Percentiles rank a stretch among this genome's conserved stretches.
phyloP scores from a whole-genome alignment of 2,113 vertebrate species.

The rabbit (Oryctolagus cuniculus) region mOryCun1.1 NC_091432.1:146604501-146605000 shows the following conservation, averaged over 20 bases:
- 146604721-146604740: background rate
- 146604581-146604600: slow-evolving; percentile 36
- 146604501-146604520: no score
- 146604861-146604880: slow-evolving; percentile 96
- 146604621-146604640: background rate
- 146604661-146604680: background rate
- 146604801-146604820: slow-evolving; percentile 71
- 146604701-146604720: background rate
- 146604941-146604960: slow-evolving; percentile 90
- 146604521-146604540: background rate
- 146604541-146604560: slow-evolving; percentile 11
- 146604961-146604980: slow-evolving; percentile 95
- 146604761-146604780: slow-evolving; percentile 51
- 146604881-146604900: slow-evolving; percentile 96
- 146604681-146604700: background rate
- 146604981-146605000: slow-evolving; percentile 89
- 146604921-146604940: slow-evolving; percentile 83
- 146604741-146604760: slow-evolving; percentile 37
- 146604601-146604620: background rate
- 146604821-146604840: slow-evolving; percentile 90
- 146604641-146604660: background rate
- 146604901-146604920: slow-evolving; percentile 96
- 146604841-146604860: slow-evolving; percentile 96
- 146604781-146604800: slow-evolving; percentile 60
- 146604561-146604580: background rate